Evolutionary conservation across 2,888 invertebrate species (phyloP), one percentile per base, ranked within the genome.

Genomic region (Acanthosepion lycidas): DNA sequence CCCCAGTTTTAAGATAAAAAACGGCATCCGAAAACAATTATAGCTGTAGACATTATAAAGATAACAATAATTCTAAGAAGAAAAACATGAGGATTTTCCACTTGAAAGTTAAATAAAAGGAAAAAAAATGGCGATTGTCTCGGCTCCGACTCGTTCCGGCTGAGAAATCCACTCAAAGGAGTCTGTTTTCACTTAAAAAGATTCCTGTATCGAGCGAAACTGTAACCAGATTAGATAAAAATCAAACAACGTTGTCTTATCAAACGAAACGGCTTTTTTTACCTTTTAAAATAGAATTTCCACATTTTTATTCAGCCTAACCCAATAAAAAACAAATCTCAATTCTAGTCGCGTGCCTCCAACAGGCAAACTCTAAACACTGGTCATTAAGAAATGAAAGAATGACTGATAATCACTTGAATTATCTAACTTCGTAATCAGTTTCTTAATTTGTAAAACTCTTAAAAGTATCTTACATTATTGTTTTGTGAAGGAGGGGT

Each of bases 141-240:
- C n/a, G 78, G 78, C 78, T 78, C n/a, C 78, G n/a, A 78, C 1
- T 33, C n/a, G 78, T 78, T 78, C 78, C 78, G 78, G 78, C 33
- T 78, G 78, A 78, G 78, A 78, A n/a, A 78, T 9, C 78, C 78
- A n/a, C 78, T 78, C n/a, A 78, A 78, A 15, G 6, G n/a, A 78
- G n/a, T 78, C 78, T 78, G 78, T 78, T 78, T 78, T 78, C 78
- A 78, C 78, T 78, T 78, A 15, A 78, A 78, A 78, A 78, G n/a
- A 78, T 78, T 33, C n/a, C 78, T 78, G 12, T 78, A 78, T 78
- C 78, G 8, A 15, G 78, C 78, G 78, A 78, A 78, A 15, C 33
- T 78, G n/a, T 78, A 78, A 78, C n/a, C 5, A n/a, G 78, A 78
- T 78, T 78, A 78, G 78, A 78, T 78, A n/a, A 15, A 33, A 8